Percentiles rank a stretch among this genome's conserved stretches.
phyloP scores from a whole-genome alignment of 2,888 invertebrate genomes.

The Drosophila ochracea region DNA sequence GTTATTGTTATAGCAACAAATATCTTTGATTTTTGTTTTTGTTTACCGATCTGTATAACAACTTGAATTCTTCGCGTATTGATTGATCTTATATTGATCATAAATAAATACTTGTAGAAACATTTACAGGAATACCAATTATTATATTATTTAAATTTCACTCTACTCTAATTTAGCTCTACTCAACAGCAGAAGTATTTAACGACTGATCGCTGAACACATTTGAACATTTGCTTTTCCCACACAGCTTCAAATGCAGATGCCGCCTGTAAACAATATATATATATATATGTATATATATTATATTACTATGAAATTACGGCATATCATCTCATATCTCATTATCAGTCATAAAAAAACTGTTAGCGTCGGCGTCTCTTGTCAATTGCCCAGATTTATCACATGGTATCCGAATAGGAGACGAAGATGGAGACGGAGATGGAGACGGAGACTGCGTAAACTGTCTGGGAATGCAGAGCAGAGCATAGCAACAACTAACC shows the following conservation, averaged over 20 bases:
- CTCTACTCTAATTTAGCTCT: background rate
- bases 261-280: constrained; percentile 6
- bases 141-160: background rate
- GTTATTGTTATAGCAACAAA: background rate
- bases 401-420: constrained; percentile 26
- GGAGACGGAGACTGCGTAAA: constrained; percentile 11
- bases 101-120: background rate
- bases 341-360: constrained; percentile 56
- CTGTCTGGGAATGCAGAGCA: constrained; percentile 45
- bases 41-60: background rate
- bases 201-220: background rate
- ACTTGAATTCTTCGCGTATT: background rate
- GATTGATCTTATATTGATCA: background rate
- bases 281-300: background rate
- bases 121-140: background rate
- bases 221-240: constrained; percentile 29
- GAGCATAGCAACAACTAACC: constrained; percentile 5
- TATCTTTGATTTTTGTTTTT: background rate
- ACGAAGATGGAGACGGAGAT: background rate
- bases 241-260: constrained; percentile 57
- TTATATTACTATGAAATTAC: background rate
- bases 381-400: constrained; percentile 73
- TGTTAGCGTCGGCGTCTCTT: constrained; percentile 32
- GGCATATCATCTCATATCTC: constrained; percentile 10
- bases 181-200: background rate